phyloP scores from a whole-genome alignment of 2,797 vertebrate species.

The Ptychobarbus kaznakovi region DNA sequence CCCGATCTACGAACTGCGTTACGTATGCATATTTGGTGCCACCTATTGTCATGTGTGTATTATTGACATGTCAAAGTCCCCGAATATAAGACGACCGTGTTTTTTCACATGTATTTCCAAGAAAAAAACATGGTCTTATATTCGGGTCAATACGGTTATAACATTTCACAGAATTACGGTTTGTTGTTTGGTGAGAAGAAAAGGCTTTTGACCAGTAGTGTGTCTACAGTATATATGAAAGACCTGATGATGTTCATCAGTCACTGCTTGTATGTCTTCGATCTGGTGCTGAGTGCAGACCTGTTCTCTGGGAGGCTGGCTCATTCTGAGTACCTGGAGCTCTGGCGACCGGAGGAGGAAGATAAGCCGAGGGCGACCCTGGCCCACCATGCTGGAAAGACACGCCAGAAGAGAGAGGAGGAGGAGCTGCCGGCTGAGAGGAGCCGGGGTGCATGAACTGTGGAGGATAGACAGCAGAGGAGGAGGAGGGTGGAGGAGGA shows the following conservation, averaged over 20 bases:
- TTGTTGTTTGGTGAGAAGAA: neutral
- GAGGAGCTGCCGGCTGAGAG: constrained; percentile 74
- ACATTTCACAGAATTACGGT: neutral
- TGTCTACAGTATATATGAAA: neutral
- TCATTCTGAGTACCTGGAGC: constrained; percentile 92
- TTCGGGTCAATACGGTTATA: neutral
- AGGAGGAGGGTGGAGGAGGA: constrained; percentile 74
- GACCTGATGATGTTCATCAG: neutral
- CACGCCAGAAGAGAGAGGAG: constrained; percentile 79
- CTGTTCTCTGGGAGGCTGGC: constrained; percentile 88
- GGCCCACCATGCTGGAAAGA: constrained; percentile 94
- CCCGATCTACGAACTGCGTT: too few species aligned
- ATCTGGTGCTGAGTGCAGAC: constrained; percentile 72
- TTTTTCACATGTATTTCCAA: too few species aligned
- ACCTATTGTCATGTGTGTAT: too few species aligned
- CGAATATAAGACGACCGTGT: too few species aligned
- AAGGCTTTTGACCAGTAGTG: neutral
- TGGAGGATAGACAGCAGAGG: constrained; percentile 75
- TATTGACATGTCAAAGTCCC: too few species aligned
- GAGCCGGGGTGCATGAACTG: constrained; percentile 71
- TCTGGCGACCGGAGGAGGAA: constrained; percentile 83
- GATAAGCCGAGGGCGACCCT: constrained; percentile 89
- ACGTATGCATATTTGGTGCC: too few species aligned
- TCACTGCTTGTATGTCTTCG: neutral
- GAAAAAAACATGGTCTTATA: too few species aligned